Percentiles rank a stretch among this genome's conserved stretches.
phyloP scores from a whole-genome alignment of 1,140 invertebrate genomes.

The Drosophila oshimai region DNA sequence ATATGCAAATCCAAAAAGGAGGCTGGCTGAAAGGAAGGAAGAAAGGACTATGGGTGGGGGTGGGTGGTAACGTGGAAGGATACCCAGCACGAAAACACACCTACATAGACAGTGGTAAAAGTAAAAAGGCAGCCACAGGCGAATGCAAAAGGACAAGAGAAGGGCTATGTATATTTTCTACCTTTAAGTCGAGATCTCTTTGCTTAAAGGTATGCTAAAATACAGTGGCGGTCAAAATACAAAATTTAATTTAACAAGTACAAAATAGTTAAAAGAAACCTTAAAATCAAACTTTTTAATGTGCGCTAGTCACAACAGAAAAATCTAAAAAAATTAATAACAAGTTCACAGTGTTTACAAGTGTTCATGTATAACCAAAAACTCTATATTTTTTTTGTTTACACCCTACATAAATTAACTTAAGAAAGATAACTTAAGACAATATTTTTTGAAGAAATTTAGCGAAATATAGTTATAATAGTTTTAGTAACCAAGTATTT shows the following conservation, averaged over 20 bases:
- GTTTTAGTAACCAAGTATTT: too few relatives aligned
- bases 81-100: neutral
- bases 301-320: too few relatives aligned
- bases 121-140: slow-evolving; percentile 29
- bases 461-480: too few relatives aligned
- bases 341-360: too few relatives aligned
- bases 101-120: neutral
- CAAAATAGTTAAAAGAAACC: too few relatives aligned
- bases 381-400: too few relatives aligned
- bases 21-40: slow-evolving; percentile 14
- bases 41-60: neutral
- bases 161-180: slow-evolving; percentile 32
- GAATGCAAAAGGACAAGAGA: slow-evolving; percentile 1
- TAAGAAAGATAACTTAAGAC: too few relatives aligned
- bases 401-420: too few relatives aligned
- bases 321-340: too few relatives aligned
- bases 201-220: neutral
- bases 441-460: too few relatives aligned
- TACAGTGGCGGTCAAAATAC: neutral
- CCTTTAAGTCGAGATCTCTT: slow-evolving; percentile 42
- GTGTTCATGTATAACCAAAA: too few relatives aligned
- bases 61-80: neutral
- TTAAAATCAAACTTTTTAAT: too few relatives aligned
- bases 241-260: neutral
- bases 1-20: slow-evolving; percentile 75